Evolutionary conservation across 2,888 invertebrate species (phyloP), one percentile per base, ranked within the genome.

Genomic region (Agrochola circellaris): DNA sequence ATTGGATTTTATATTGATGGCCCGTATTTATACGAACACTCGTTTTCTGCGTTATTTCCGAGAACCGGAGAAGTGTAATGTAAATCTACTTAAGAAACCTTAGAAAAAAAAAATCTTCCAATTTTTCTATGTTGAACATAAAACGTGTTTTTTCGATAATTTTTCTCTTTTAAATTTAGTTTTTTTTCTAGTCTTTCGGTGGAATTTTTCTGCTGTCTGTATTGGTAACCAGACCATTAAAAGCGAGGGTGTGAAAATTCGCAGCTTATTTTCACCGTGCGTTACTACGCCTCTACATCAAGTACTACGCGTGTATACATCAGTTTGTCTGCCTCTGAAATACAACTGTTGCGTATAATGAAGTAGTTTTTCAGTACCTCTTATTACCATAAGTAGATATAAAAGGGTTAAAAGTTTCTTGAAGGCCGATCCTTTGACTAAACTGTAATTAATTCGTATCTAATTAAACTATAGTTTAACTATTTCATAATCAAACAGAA

Each of bases 161-260:
- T 45, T 45, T 15, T 45, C 1, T 45, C 13, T 45, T 71, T 51
- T 7, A 0, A 15, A 38, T 2, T 62, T 48, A 9, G 15, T 26
- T 13, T 0, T 64, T 81, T 75, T 58, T n/a, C 1, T 26, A 13
- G 42, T 23, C 1, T 13, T 8, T 15, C 8, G 9, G 38, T 64
- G 30, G 34, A 51, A 0, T 84, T 90, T 91, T 93, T 93, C 86
- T 94, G 92, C 90, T 77, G 85, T 85, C 94, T 75, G 91, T 95
- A 92, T 90, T 90, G 89, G 88, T 91, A 93, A 92, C 92, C 93
- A 94, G 93, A 93, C 94, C 94, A 95, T 95, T 95, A 95, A 95
- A 95, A 94, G 92, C 88, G 91, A 91, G 94, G 95, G 95, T 94
- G 95, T 93, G 94, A 94, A 95, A 95, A 95, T 95, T 95, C 91